Evolutionary conservation across 2,797 vertebrate genomes (phyloP), one percentile per base, ranked within the genome.

Genomic region (Eremophila alpestris): DNA sequence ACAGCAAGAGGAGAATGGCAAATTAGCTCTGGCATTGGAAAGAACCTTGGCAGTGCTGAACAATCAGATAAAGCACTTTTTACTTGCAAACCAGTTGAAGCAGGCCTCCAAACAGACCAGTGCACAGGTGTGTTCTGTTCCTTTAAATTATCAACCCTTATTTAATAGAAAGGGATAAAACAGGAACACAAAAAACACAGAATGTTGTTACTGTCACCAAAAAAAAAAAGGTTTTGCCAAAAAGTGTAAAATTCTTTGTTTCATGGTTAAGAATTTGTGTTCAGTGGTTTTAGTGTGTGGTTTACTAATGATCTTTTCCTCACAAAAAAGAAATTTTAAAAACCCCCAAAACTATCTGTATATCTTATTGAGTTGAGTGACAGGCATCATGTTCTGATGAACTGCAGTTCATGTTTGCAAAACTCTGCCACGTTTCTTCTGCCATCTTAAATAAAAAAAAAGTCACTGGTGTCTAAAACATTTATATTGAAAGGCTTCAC

Each of bases 11-110:
- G 19, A 45, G 27, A 29, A 77, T 32, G 67, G 67, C 81, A 63
- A 49, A 82, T 32, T 4, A 0, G n/a, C 45, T 59, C 71, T 54
- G 71, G 75, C 68, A 26, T 13, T 77, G 75, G 75, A 77, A 89
- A 23, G 24, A 82, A 80, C 49, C 49, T 89, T 92, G 68, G 92
- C 90, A 90, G 51, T 36, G 38, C 70, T 64, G 52, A 86, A 63
- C 6, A 55, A 68, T 87, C 89, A 93, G 87, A 93, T 91, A 86
- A 90, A 60, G 36, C 64, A 60, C 54, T 80, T 95, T 56, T 74
- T 56, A 74, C 52, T 77, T 80, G 46, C 75, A 80, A 91, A 52
- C 58, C 76, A 58, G 60, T 36, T 62, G 77, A 79, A 85, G 73
- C 73, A 85, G 23, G 65, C 64, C 87, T 80, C 46, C 60, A 43